Conservation (phyloP, 2,888 invertebrate species). For the Octonoba sinensis region DNA sequence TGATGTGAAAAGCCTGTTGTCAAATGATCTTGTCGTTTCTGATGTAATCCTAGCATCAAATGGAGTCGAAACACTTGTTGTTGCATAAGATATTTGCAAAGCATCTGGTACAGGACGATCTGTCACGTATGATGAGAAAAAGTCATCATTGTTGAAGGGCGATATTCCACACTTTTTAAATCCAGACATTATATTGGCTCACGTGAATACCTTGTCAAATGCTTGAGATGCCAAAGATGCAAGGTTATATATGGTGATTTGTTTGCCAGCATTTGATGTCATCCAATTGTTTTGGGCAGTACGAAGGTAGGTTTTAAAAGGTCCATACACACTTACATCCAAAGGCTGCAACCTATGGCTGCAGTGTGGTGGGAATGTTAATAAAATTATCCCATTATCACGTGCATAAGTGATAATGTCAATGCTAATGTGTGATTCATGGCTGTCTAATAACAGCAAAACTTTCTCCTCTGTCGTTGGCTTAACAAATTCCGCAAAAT, state of each 20-base stretch:
- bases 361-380: slow-evolving; percentile 71
- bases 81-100: too few species aligned
- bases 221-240: not conserved
- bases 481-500: too few species aligned
- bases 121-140: too few species aligned
- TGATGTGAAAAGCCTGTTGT: too few species aligned
- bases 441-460: slow-evolving; percentile 67
- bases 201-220: not conserved
- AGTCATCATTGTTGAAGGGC: slow-evolving; percentile 46
- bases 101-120: too few species aligned
- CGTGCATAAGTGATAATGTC: slow-evolving; percentile 68
- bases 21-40: too few species aligned
- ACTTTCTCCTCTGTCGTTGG: slow-evolving; percentile 52
- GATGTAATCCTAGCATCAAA: too few species aligned
- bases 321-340: slow-evolving; percentile 65
- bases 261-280: too few species aligned
- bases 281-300: slow-evolving; percentile 4
- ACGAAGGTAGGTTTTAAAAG: slow-evolving; percentile 18
- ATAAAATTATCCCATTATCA: too few species aligned
- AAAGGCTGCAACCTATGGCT: slow-evolving; percentile 71
- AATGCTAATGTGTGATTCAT: slow-evolving; percentile 67
- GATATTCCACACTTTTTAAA: slow-evolving; percentile 38
- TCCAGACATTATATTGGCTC: not conserved
- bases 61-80: too few species aligned
- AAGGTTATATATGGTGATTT: too few species aligned